phyloP scores from a whole-genome alignment of 2,113 vertebrate genomes.

The Sakesphorus luctuosus region DNA sequence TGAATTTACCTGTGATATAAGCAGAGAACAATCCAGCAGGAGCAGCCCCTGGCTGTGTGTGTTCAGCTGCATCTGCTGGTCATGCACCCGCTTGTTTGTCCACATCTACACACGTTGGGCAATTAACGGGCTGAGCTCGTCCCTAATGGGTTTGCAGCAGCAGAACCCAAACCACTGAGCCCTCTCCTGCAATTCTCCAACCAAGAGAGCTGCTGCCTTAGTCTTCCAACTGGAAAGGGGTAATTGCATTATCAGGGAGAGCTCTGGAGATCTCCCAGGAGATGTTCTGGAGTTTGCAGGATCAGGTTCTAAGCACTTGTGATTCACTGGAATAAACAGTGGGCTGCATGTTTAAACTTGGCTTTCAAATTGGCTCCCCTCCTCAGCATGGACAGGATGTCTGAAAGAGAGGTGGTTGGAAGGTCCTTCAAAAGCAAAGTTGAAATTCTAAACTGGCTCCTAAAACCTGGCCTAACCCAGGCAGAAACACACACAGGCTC shows the following conservation, averaged over 20 bases:
- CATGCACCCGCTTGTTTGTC: constrained; percentile 1
- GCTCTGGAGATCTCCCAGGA: constrained; percentile 47
- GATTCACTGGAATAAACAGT: constrained; percentile 45
- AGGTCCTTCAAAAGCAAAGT: rapidly evolving
- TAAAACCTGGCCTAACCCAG: not conserved
- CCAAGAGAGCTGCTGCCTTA: not conserved
- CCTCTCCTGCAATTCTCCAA: not conserved
- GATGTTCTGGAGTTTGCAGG: constrained; percentile 26
- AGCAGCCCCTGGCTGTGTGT: not conserved
- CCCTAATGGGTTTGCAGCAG: constrained; percentile 26
- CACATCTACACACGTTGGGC: not conserved
- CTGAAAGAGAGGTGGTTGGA: not conserved
- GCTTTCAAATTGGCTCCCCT: not conserved
- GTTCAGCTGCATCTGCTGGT: not conserved
- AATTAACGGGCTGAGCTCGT: not conserved
- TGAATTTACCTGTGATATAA: not conserved
- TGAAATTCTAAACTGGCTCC: not conserved
- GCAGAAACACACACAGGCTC: not conserved
- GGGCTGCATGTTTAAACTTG: constrained; percentile 37
- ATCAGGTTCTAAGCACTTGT: not conserved
- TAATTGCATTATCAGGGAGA: constrained; percentile 31
- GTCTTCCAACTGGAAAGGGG: not conserved
- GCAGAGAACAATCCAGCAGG: not conserved
- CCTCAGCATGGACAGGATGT: not conserved
- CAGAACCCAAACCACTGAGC: not conserved